Conservation (phyloP, 2,888 invertebrate genomes). For the Punctoribates punctum region DNA sequence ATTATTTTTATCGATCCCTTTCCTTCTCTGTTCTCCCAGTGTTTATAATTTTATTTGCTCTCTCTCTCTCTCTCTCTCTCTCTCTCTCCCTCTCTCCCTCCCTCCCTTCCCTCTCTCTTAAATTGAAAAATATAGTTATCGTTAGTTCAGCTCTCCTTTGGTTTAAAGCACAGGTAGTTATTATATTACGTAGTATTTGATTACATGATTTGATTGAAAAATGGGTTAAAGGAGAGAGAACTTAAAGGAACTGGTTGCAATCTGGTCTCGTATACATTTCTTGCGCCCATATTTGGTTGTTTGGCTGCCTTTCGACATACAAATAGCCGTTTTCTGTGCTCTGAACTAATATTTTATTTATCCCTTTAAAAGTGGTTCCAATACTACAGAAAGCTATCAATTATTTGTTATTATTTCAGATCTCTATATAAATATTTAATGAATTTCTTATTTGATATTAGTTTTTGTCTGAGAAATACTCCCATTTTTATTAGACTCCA, state of each 20-base stretch:
- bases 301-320: not conserved
- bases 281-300: not conserved
- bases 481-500: not conserved
- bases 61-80: not conserved
- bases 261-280: not conserved
- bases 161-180: not conserved
- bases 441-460: not conserved
- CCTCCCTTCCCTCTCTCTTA: not conserved
- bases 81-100: no score
- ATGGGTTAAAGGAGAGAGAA: slow-evolving; percentile 18
- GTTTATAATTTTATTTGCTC: slow-evolving; percentile 1
- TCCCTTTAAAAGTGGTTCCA: not conserved
- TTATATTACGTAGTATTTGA: slow-evolving; percentile 15
- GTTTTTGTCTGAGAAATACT: not conserved
- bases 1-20: slow-evolving; percentile 16
- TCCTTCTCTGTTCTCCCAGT: not conserved
- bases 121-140: slow-evolving; percentile 1
- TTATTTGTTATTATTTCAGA: slow-evolving; percentile 19
- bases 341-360: not conserved
- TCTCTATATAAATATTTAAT: slow-evolving; percentile 17
- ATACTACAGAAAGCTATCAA: not conserved
- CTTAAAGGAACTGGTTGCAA: no score
- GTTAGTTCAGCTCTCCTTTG: not conserved
- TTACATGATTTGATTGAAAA: not conserved
- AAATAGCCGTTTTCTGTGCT: not conserved